phyloP scores from a whole-genome alignment of 2,888 invertebrate genomes.

The Drosophila histrio region DNA sequence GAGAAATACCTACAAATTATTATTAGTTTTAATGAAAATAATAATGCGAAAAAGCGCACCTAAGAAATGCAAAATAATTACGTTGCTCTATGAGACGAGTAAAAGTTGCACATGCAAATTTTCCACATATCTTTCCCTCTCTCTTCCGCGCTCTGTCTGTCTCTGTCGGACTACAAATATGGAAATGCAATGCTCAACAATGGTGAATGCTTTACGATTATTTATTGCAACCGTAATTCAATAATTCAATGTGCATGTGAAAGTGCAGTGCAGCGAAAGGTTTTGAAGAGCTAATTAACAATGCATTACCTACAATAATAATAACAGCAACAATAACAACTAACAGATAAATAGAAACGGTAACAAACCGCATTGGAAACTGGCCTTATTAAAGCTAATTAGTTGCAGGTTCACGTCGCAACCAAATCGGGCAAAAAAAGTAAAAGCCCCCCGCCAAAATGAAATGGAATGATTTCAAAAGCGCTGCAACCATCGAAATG shows the following conservation, averaged over 20 bases:
- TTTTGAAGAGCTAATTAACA: conserved; percentile 30
- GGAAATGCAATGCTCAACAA: conserved; percentile 62
- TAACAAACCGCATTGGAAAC: conserved; percentile 37
- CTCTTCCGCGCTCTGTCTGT: neutral
- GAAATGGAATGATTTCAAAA: conserved; percentile 44
- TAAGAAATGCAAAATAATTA: conserved; percentile 29
- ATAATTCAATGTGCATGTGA: conserved; percentile 68
- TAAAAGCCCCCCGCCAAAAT: conserved; percentile 35
- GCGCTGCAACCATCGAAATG: conserved; percentile 46
- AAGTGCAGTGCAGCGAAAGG: conserved; percentile 74
- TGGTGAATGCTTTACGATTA: conserved; percentile 71
- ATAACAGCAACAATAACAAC: conserved; percentile 5
- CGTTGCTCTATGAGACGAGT: conserved; percentile 13
- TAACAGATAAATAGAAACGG: conserved; percentile 17
- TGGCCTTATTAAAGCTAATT: conserved; percentile 56
- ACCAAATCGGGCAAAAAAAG: conserved; percentile 46
- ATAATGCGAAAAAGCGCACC: conserved; percentile 3
- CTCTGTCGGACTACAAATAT: conserved; percentile 48
- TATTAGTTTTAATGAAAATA: neutral
- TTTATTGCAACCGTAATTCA: conserved; percentile 73
- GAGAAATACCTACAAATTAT: neutral
- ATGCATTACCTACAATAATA: conserved; percentile 10
- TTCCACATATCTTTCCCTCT: conserved; percentile 12
- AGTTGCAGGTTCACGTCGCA: conserved; percentile 49
- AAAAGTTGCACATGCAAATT: conserved; percentile 50